Conservation (phyloP, 2,797 vertebrate genomes). For the Molothrus ater region DNA sequence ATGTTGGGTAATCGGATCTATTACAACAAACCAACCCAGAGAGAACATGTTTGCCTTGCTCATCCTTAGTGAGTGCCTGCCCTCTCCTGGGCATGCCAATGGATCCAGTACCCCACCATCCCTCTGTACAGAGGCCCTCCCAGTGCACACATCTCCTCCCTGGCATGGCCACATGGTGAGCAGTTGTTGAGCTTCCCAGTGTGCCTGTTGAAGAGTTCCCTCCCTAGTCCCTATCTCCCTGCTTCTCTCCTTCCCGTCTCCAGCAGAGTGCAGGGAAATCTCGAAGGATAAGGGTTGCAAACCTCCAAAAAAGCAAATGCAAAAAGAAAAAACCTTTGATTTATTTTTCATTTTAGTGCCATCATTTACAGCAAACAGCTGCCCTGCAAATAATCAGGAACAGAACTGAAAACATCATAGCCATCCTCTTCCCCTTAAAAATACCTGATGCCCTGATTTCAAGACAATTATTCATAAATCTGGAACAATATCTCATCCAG, state of each 20-base stretch:
- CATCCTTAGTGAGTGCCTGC: not conserved
- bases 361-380: not conserved
- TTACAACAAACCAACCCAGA: not conserved
- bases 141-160: not conserved
- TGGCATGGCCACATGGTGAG: rapidly evolving
- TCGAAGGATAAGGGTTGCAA: not conserved
- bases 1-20: not conserved
- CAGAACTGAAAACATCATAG: not conserved
- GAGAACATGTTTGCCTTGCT: not conserved
- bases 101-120: not conserved
- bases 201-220: not conserved
- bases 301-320: not conserved
- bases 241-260: not conserved
- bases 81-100: not conserved
- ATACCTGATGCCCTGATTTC: not conserved
- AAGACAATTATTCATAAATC: not conserved
- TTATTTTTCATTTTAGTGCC: slow-evolving; percentile 27
- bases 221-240: not conserved
- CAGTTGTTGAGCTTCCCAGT: not conserved
- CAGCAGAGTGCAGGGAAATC: slow-evolving; percentile 31
- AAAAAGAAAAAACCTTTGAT: not conserved
- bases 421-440: not conserved
- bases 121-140: not conserved
- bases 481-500: not conserved
- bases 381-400: not conserved